Percentiles rank a stretch among this genome's conserved stretches.
These are phyloP conservation scores for Nephrocerus scutellatus DNA, from an alignment of 2,888 invertebrate genomes.

Conservation along the genomic window DNA sequence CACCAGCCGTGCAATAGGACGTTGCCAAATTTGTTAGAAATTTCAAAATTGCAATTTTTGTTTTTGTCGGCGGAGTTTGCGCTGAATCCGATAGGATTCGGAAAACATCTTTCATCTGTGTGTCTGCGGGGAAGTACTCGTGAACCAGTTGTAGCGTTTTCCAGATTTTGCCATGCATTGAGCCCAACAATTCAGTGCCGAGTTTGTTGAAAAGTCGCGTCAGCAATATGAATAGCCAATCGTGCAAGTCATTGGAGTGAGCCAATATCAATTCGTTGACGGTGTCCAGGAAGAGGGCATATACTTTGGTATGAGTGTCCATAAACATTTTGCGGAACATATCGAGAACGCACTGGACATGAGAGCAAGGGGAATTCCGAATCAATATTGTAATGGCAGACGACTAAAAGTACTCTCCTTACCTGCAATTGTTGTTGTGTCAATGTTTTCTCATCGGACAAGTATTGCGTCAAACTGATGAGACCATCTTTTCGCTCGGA, in stretches of 20 bases:
- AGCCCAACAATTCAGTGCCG: slow-evolving; percentile 84
- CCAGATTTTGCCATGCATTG: slow-evolving; percentile 84
- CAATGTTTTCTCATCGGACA: slow-evolving; percentile 55
- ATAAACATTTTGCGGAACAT: slow-evolving; percentile 95
- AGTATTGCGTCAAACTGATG: slow-evolving; percentile 64
- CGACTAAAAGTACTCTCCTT: not conserved
- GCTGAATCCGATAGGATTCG: slow-evolving; percentile 85
- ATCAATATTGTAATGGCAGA: not conserved
- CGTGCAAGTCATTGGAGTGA: slow-evolving; percentile 80
- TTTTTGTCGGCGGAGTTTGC: slow-evolving; percentile 81
- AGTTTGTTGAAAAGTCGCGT: slow-evolving; percentile 81
- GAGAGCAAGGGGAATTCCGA: slow-evolving; percentile 36
- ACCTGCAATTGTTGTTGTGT: slow-evolving; percentile 54
- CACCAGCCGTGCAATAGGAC: slow-evolving; percentile 52
- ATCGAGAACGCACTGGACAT: slow-evolving; percentile 84
- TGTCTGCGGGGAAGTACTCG: slow-evolving; percentile 60
- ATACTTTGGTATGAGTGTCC: slow-evolving; percentile 91
- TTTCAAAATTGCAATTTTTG: slow-evolving; percentile 68
- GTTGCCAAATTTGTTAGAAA: slow-evolving; percentile 66
- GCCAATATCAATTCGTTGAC: slow-evolving; percentile 81
- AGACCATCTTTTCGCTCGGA: slow-evolving; percentile 93
- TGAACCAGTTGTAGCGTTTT: slow-evolving; percentile 73
- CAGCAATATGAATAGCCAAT: slow-evolving; percentile 89
- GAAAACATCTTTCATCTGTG: slow-evolving; percentile 59
- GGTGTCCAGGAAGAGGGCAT: slow-evolving; percentile 87